Evolutionary conservation across 2,113 vertebrate species (phyloP).

Genomic region (Rhagologus leucostigma): DNA sequence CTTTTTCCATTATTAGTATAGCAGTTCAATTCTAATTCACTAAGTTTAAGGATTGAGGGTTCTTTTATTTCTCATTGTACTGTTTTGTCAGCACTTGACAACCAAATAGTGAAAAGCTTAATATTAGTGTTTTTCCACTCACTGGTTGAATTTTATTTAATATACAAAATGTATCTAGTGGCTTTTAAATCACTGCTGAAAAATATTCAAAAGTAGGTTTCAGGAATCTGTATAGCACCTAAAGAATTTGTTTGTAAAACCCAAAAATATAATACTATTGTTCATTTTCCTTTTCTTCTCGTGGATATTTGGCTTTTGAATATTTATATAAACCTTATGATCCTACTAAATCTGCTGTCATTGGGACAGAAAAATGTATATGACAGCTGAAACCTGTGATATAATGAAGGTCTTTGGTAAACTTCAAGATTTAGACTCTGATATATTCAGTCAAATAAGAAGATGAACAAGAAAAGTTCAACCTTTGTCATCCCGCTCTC

Average conservation of each 20-base stretch:
- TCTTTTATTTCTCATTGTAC: background rate
- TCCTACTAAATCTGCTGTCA: background rate
- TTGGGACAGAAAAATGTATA: background rate
- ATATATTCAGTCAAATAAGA: background rate
- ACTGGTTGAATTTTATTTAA: slow-evolving; percentile 10
- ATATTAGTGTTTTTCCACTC: background rate
- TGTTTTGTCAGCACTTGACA: slow-evolving; percentile 23
- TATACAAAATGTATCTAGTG: background rate
- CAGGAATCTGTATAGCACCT: background rate
- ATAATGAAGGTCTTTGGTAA: background rate
- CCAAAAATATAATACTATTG: background rate
- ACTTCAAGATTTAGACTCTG: background rate
- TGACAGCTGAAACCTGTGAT: background rate
- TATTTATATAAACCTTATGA: background rate
- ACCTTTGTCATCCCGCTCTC: background rate
- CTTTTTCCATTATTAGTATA: background rate
- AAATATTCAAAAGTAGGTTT: background rate
- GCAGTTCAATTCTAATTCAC: background rate
- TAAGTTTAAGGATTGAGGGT: background rate
- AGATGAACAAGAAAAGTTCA: background rate
- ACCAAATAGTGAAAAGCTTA: background rate
- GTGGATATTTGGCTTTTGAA: background rate
- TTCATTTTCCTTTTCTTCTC: background rate
- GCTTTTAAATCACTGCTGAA: background rate
- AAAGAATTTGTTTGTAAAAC: background rate